Evolutionary conservation across 2,113 vertebrate species (phyloP).

Genomic region (Neolamprologus toae): DNA sequence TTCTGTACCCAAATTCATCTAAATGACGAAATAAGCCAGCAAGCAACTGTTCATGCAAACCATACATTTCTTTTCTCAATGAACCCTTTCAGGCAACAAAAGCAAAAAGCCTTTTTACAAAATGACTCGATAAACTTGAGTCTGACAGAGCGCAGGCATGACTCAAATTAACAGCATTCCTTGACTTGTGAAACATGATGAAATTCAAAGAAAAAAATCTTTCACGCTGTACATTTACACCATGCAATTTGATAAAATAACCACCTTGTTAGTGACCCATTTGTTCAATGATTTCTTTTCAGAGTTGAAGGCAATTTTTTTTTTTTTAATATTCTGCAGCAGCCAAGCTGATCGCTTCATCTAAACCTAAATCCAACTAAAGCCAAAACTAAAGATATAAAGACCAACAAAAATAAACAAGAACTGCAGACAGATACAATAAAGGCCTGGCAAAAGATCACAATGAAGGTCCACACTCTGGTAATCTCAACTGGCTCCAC

Average conservation of each 20-base stretch:
- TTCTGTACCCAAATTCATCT: background rate
- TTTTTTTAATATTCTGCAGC: background rate
- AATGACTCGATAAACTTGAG: background rate
- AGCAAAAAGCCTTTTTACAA: background rate
- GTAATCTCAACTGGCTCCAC: background rate
- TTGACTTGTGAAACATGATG: background rate
- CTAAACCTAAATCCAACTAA: background rate
- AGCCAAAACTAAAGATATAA: background rate
- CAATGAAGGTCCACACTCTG: background rate
- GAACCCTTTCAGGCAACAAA: background rate
- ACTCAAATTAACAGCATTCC: background rate
- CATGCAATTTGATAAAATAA: background rate
- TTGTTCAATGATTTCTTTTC: background rate
- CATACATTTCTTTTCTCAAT: background rate
- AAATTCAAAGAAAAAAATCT: background rate
- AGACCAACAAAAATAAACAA: background rate
- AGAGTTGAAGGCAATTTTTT: rapidly evolving
- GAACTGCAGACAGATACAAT: background rate
- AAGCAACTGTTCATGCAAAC: background rate
- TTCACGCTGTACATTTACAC: background rate
- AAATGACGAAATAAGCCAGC: background rate
- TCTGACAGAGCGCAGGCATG: background rate
- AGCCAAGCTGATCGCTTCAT: background rate
- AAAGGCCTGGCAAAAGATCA: background rate
- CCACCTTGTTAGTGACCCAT: background rate